Evolutionary conservation across 2,888 invertebrate genomes (phyloP), one percentile per base, ranked within the genome.

Genomic region (Lasioglossum malachurum): DNA sequence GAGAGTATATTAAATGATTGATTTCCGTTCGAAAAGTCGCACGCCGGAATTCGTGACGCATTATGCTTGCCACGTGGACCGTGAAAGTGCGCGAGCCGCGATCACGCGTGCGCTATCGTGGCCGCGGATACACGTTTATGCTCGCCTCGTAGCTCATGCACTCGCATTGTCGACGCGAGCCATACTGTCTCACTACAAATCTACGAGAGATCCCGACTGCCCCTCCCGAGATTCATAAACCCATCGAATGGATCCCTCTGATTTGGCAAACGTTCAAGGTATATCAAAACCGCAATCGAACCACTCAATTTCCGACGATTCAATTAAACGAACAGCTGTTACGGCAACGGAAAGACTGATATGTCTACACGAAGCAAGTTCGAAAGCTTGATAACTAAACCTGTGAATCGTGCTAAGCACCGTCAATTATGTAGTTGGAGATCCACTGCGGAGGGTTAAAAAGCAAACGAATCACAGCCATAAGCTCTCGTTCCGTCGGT

Each of bases 61-160:
- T 88, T 88, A 88, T 84, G 80, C 73, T 41, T 80, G 89, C 84
- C 82, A 80, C 84, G 74, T 72, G 90, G 67, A 90, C 82, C 86
- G 90, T 82, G 89, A 89, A 87, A 84, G 83, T 80, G 60, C 71
- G 78, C 71, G 78, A 46, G 80, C 73, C 31, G 80, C 53, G 82
- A 78, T 60, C 76, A 53, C 75, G 78, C 64, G 69, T 38, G 38
- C 35, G 38, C 23, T 10, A 69, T 69, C 67, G 67, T 60, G 60
- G 27, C 35, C 67, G 67, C 19, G 7, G 19, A 23, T 53, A 23
- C 23, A 3, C 53, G 23, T 53, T 35, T 35, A 35, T 60, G 14
- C 60, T 27, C 60, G 14, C 27, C 31, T 16, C 67, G 31, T 31
- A 67, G 31, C 31, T 19, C 16, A 31, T 19, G 67, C 31, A 19